Conservation (phyloP, 2,888 invertebrate genomes). For the Dorcus parallelipipedus region DNA sequence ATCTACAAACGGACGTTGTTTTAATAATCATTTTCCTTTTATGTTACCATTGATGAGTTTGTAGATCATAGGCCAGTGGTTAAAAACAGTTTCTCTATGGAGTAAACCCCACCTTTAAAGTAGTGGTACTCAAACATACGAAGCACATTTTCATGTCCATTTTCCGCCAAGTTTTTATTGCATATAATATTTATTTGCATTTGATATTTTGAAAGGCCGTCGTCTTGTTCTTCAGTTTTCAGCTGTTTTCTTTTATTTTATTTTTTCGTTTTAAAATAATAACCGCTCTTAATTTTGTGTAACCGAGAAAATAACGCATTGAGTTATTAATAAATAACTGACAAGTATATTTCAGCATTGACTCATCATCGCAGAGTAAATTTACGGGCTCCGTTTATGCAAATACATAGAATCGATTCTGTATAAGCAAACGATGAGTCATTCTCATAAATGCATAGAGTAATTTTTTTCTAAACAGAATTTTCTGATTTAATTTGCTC, state of each 20-base stretch:
- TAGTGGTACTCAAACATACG: conserved; percentile 11
- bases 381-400: too few species aligned
- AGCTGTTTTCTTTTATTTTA: background rate
- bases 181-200: conserved; percentile 41
- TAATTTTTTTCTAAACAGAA: too few species aligned
- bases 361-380: too few species aligned
- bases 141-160: conserved; percentile 14
- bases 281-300: too few species aligned
- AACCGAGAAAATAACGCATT: too few species aligned
- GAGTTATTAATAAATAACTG: too few species aligned
- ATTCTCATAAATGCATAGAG: too few species aligned
- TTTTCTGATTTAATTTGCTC: too few species aligned
- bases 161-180: conserved; percentile 13
- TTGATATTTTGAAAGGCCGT: conserved; percentile 28
- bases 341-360: too few species aligned
- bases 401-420: too few species aligned
- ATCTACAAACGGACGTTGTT: conserved; percentile 8
- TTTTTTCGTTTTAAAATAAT: background rate
- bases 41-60: background rate
- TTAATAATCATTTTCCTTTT: background rate
- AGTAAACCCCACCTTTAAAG: conserved; percentile 52
- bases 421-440: too few species aligned
- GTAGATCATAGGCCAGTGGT: conserved; percentile 26
- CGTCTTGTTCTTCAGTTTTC: background rate
- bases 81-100: conserved; percentile 39